Evolutionary conservation across 2,113 vertebrate genomes (phyloP), one percentile per base, ranked within the genome.

Genomic region (Odocoileus virginianus): DNA sequence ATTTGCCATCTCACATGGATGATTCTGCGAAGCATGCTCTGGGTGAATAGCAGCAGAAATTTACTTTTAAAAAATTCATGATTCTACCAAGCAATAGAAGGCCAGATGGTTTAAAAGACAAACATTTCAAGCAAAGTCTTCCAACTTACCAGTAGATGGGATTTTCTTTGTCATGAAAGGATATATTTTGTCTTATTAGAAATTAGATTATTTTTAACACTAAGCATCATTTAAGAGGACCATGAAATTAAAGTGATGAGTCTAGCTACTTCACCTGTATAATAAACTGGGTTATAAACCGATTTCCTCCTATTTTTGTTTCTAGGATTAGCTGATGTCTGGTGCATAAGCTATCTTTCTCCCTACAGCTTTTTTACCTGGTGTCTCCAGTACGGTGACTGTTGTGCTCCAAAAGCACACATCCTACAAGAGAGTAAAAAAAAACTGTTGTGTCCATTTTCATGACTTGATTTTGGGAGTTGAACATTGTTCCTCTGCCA

Each of bases 1-100:
- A 16, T 61, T 54, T 67, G 40, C 5, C 3, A 28, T 43, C 57
- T 43, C 76, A 50, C 43, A 2, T 55, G 90, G 40, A 30, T 13
- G 74, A 36, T 40, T 55, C 57, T 86, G 4, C 36, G 64, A 16
- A 16, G 27, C 2, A 10, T 1, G 50, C 23, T n/a, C 57, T 33
- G 74, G 28, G 1, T 6, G 52, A 89, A 64, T 0, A 86, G 60
- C 85, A 15, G 43, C 89, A 55, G 25, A 47, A 86, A 91, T 47
- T 61, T 40, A 57, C 84, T 94, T 91, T 9, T 9, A 61, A 95
- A 94, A 95, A 60, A 47, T 79, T 60, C 61, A 36, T 64, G 71
- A 45, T 64, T 93, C 82, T 67, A 40, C 50, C 40, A 52, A 67
- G 23, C 54, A 47, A 33, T 16, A 57, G 87, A 54, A 92, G 36